phyloP scores from a whole-genome alignment of 2,888 invertebrate species.

The Didymodactylos carnosus region DNA sequence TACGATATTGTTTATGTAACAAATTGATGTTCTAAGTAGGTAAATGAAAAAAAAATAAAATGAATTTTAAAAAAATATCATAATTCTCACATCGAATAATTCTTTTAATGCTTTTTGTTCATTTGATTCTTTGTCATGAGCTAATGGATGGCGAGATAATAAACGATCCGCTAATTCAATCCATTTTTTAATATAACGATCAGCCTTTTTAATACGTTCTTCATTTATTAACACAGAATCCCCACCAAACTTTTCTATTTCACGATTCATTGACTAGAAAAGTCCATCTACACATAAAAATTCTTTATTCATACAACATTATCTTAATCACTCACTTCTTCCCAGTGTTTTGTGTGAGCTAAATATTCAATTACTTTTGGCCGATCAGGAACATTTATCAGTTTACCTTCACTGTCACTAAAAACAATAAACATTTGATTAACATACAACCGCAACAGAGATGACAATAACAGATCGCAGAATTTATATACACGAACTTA shows the following conservation, averaged over 20 bases:
- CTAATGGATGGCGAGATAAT: neutral
- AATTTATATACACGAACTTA: too few species aligned
- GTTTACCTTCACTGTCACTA: slow-evolving; percentile 5
- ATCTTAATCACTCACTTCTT: too few species aligned
- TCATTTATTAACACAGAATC: slow-evolving; percentile 9
- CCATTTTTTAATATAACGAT: neutral
- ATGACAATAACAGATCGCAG: too few species aligned
- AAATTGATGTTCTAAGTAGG: slow-evolving; percentile 23
- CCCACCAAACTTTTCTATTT: slow-evolving; percentile 26
- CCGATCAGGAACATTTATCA: neutral
- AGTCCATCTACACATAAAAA: neutral
- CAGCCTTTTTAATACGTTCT: slow-evolving; percentile 10
- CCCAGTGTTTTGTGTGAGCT: neutral
- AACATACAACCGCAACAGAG: too few species aligned
- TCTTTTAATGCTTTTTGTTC: neutral
- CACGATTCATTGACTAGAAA: slow-evolving; percentile 19
- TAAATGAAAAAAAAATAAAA: slow-evolving; percentile 1
- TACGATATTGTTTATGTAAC: slow-evolving; percentile 26
- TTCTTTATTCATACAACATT: too few species aligned
- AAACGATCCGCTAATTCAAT: neutral
- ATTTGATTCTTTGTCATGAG: neutral
- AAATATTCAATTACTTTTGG: neutral
- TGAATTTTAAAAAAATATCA: neutral
- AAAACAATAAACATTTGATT: neutral
- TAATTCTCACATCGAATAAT: neutral